A percentile compares a stretch with the other conserved stretches of the same genome.
Evolutionary conservation across 2,113 vertebrate species (phyloP).

Genomic region (Python bivittatus): DNA sequence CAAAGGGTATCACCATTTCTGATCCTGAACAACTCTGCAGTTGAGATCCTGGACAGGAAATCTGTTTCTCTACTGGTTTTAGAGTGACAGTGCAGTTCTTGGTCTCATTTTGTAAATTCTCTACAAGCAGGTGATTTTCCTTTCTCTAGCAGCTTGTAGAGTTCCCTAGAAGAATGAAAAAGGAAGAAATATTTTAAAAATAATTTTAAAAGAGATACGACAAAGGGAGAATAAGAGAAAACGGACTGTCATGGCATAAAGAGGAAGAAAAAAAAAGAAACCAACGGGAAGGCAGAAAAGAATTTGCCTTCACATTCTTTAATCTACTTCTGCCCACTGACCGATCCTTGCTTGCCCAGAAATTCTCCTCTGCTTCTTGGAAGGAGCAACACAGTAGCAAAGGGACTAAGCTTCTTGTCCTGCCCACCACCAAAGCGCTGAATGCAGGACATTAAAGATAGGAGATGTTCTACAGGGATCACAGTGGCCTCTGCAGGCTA

Average conservation of each 20-base stretch:
- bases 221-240: not conserved
- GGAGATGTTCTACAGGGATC: not conserved
- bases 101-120: not conserved
- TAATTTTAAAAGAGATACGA: not conserved
- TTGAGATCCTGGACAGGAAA: not conserved
- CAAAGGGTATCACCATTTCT: too few relatives aligned
- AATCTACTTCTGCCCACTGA: not conserved
- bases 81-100: not conserved
- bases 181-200: not conserved
- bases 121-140: not conserved
- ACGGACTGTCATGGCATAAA: too few relatives aligned
- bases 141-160: not conserved
- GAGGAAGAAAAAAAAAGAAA: not conserved
- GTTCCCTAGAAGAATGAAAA: not conserved
- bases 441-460: not conserved
- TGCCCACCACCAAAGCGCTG: not conserved
- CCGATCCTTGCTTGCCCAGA: not conserved
- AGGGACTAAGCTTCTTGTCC: not conserved
- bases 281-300: not conserved
- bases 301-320: not conserved
- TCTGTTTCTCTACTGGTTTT: not conserved
- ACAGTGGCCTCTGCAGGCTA: constrained; percentile 22
- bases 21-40: not conserved
- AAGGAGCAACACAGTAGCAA: not conserved
- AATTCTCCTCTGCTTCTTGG: not conserved